These are phyloP conservation scores for Manis crassicaudata DNA, from an alignment of 2,797 vertebrate species.

Conservation along the genomic window DNA sequence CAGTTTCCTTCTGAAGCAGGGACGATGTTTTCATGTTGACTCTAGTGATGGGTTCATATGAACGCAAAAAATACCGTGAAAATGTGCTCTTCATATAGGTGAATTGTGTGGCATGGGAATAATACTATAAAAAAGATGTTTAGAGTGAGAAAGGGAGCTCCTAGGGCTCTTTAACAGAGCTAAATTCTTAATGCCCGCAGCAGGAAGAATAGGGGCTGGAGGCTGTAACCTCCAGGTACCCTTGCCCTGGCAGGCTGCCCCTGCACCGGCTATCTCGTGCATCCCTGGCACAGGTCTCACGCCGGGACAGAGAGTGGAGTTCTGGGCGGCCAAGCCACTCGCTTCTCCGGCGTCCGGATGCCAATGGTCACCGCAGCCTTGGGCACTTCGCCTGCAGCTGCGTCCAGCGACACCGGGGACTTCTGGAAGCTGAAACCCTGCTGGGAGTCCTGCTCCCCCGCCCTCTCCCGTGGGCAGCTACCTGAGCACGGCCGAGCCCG, in stretches of 20 bases:
- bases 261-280: accelerated
- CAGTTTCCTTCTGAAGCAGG: neutral
- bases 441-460: accelerated
- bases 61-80: neutral
- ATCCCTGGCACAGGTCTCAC: accelerated
- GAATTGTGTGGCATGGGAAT: accelerated
- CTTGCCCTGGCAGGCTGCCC: accelerated
- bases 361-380: neutral
- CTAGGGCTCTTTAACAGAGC: neutral
- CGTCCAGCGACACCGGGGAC: accelerated
- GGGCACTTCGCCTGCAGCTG: accelerated
- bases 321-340: accelerated
- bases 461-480: neutral
- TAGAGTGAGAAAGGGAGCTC: neutral
- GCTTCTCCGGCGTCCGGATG: accelerated
- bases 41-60: accelerated
- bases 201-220: accelerated
- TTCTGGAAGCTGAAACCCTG: neutral
- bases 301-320: too few relatives aligned
- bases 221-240: too few relatives aligned
- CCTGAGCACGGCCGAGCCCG: neutral
- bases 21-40: neutral
- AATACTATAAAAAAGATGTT: accelerated
- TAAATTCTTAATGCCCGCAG: too few relatives aligned
- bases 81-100: accelerated